A percentile compares a stretch with the other conserved stretches of the same genome.
Conservation (phyloP, 2,797 vertebrate genomes). For the Leptatherina wallacei region DNA sequence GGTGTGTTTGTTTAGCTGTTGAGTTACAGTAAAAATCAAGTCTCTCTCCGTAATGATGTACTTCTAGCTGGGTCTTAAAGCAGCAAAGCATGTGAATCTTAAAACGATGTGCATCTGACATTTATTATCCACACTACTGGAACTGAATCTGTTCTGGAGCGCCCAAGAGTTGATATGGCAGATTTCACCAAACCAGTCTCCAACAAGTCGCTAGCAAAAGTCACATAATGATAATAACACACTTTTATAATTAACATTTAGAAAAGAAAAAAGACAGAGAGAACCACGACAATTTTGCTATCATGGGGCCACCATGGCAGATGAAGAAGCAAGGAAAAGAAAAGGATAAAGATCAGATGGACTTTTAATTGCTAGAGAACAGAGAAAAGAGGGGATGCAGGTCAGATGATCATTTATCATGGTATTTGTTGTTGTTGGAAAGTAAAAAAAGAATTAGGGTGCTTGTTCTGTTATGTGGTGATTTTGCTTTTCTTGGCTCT, state of each 20-base stretch:
- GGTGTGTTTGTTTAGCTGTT: not conserved
- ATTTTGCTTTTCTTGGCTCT: no score
- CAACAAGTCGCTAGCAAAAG: not conserved
- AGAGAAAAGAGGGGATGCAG: no score
- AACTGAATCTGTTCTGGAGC: no score
- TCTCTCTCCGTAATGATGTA: not conserved
- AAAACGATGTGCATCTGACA: not conserved
- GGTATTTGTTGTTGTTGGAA: no score
- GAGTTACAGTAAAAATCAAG: not conserved
- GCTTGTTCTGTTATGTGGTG: no score
- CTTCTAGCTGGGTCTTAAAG: not conserved
- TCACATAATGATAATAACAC: not conserved
- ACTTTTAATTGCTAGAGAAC: not conserved
- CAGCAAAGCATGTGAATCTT: not conserved
- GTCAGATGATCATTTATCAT: no score
- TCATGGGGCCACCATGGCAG: not conserved
- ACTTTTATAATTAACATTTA: not conserved
- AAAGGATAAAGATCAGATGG: no score
- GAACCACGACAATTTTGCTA: not conserved
- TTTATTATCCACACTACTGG: constrained; percentile 1
- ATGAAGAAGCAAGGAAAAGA: not conserved
- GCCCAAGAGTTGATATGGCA: not conserved
- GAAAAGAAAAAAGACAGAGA: not conserved
- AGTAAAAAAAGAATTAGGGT: no score
- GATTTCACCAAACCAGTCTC: not conserved